A percentile compares a stretch with the other conserved stretches of the same genome.
Conservation (phyloP, 2,113 vertebrate genomes). For the Catharus fuscescens region DNA sequence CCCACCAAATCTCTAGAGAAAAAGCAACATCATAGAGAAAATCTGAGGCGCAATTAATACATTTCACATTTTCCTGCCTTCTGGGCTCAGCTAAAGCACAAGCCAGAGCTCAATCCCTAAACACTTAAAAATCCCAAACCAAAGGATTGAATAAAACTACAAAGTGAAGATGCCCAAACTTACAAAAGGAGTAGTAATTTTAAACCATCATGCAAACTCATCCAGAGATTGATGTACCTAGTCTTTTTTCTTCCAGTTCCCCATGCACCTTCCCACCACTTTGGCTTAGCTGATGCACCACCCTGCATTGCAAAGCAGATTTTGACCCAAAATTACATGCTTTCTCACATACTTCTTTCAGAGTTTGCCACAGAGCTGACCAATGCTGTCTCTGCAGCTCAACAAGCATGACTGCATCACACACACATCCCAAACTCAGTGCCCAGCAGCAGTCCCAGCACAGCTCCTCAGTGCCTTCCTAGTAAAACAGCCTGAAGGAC, state of each 20-base stretch:
- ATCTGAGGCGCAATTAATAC: not conserved
- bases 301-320: not conserved
- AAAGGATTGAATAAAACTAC: not conserved
- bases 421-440: not conserved
- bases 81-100: not conserved
- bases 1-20: not conserved
- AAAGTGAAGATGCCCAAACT: not conserved
- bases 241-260: not conserved
- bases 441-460: not conserved
- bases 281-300: not conserved
- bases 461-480: not conserved
- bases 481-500: not conserved
- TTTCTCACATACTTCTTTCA: not conserved
- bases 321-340: not conserved
- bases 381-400: not conserved
- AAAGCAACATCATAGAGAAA: not conserved
- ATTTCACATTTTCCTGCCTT: not conserved
- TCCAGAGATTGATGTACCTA: not conserved
- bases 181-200: not conserved
- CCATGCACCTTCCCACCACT: not conserved
- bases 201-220: not conserved
- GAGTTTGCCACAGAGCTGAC: not conserved
- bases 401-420: fast-evolving
- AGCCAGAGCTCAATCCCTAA: not conserved
- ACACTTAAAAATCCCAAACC: not conserved